Evolutionary conservation across 2,113 vertebrate species (phyloP), one percentile per base, ranked within the genome.

Genomic region (Takifugu flavidus): DNA sequence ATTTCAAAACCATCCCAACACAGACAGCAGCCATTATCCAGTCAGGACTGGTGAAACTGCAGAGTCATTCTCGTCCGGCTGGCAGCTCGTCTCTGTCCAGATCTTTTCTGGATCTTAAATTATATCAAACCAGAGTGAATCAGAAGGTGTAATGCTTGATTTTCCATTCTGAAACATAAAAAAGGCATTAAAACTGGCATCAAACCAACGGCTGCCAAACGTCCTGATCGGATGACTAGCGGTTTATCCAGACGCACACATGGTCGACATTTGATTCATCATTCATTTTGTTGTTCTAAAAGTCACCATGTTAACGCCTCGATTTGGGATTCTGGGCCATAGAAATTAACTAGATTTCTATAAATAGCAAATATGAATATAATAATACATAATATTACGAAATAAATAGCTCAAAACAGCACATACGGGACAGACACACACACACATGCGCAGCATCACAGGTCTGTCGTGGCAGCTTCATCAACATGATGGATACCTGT

Each of bases 391-490:
- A 20, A 20, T 20, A 20, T 20, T 25, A 12, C 34, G 25, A 61
- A 6, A 47, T 25, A 29, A 43, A 42, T 43, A 50, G 68, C 54
- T 26, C 25, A 49, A 20, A 25, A 70, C 54, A 39, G 54, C 45
- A 52, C 4, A 20, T 60, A 7, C 7, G 34, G 53, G 77, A 76
- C 71, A 83, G 71, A 59, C 75, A 67, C 80, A 20, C 20, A 20
- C 20, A 20, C 20, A 20, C 20, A 20, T 20, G 20, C 20, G 13
- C 34, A 45, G 45, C 72, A 25, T 45, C 63, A 47, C 58, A 63
- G 63, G 66, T 53, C 52, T 74, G 70, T 67, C 61, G 75, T 31
- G 64, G 76, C 74, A 55, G 74, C 79, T 65, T 82, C 76, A 72
- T 77, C 73, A 26, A 44, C 28, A 63, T 65, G 62, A 72, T 62